phyloP scores from a whole-genome alignment of 2,888 invertebrate genomes.

The Phyllotreta cruciferae region DNA sequence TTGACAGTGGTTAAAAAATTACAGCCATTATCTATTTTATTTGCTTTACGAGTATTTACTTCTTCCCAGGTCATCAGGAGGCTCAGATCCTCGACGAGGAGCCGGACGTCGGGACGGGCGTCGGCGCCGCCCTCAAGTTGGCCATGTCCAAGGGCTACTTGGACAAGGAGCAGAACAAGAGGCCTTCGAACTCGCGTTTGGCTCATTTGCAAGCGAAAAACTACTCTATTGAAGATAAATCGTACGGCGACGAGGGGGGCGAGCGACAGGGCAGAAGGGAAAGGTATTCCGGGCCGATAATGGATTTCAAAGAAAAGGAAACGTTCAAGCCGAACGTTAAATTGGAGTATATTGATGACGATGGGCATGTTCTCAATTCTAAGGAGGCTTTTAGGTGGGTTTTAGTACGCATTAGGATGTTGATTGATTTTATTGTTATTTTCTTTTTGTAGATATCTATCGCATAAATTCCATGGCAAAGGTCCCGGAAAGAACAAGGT shows the following conservation, averaged over 20 bases:
- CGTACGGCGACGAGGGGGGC: conserved; percentile 72
- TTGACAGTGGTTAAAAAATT: conserved; percentile 42
- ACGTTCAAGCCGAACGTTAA: conserved; percentile 92
- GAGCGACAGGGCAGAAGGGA: conserved; percentile 70
- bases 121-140: conserved; percentile 88
- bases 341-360: conserved; percentile 96
- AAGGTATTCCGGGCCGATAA: conserved; percentile 85
- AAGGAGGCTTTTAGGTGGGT: conserved; percentile 79
- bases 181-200: conserved; percentile 75
- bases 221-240: conserved; percentile 82
- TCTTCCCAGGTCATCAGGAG: conserved; percentile 62
- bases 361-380: conserved; percentile 87
- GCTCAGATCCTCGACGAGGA: conserved; percentile 87
- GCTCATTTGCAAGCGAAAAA: conserved; percentile 80
- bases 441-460: conserved; percentile 77
- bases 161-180: conserved; percentile 79
- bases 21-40: conserved; percentile 54
- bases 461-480: conserved; percentile 99
- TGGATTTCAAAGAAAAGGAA: conserved; percentile 91
- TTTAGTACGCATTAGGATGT: neutral
- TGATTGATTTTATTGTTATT: neutral
- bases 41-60: conserved; percentile 46
- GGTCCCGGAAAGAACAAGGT: conserved; percentile 98
- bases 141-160: conserved; percentile 93
- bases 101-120: conserved; percentile 88